Evolutionary conservation across 1,140 invertebrate species (phyloP).

Genomic region (Hycleus cichorii): DNA sequence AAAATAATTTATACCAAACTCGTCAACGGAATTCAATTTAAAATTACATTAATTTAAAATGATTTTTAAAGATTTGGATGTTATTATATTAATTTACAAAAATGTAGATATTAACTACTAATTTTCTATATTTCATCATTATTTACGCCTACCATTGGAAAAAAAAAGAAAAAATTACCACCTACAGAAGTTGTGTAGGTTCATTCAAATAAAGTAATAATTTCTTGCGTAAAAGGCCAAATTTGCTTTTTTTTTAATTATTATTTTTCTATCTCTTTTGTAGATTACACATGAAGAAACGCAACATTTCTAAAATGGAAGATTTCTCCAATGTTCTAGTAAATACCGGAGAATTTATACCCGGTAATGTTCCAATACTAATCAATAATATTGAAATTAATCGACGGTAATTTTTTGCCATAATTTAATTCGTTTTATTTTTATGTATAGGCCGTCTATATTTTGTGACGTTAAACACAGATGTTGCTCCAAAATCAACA

Average conservation of each 20-base stretch:
- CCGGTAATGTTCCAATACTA: constrained; percentile 40
- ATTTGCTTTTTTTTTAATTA: constrained; percentile 9
- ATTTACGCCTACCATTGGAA: constrained; percentile 5
- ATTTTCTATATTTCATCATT: background rate
- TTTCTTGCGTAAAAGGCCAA: constrained; percentile 3
- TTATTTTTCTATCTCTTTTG: constrained; percentile 16
- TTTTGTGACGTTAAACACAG: constrained; percentile 79
- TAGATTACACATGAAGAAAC: constrained; percentile 26
- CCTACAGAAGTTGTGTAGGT: constrained; percentile 24
- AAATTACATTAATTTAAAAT: constrained; percentile 9
- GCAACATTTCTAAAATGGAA: constrained; percentile 40
- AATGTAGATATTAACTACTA: background rate
- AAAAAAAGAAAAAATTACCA: constrained; percentile 1
- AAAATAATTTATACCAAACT: background rate
- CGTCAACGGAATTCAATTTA: constrained; percentile 7
- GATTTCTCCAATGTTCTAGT: constrained; percentile 44
- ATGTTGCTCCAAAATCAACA: constrained; percentile 73
- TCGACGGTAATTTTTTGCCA: background rate
- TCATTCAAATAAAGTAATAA: constrained; percentile 24
- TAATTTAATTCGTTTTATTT: constrained; percentile 33
- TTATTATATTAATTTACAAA: too few relatives aligned
- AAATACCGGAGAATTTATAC: constrained; percentile 49
- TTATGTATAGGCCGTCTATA: constrained; percentile 73
- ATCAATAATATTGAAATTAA: constrained; percentile 17
- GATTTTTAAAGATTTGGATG: background rate